A percentile compares a stretch with the other conserved stretches of the same genome.
These are phyloP conservation scores for Nycticorax nycticorax DNA, from an alignment of 2,113 vertebrate genomes.

Conservation along the genomic window DNA sequence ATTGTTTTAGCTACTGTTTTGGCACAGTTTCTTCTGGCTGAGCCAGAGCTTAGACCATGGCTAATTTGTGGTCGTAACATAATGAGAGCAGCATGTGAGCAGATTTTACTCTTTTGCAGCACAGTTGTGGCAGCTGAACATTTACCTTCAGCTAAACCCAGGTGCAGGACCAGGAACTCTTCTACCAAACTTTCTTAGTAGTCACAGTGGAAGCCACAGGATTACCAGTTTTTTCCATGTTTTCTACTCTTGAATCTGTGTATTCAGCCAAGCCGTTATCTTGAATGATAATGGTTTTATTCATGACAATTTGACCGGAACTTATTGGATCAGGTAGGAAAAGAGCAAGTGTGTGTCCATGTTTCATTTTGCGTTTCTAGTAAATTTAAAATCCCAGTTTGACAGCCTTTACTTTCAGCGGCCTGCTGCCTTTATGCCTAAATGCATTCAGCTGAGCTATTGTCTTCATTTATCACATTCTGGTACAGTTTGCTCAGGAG, in stretches of 20 bases:
- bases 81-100: not conserved
- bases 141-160: not conserved
- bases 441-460: not conserved
- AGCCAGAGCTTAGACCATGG: not conserved
- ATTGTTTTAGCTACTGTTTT: conserved; percentile 15
- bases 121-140: not conserved
- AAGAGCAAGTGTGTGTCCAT: not conserved
- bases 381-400: not conserved
- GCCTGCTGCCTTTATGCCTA: not conserved
- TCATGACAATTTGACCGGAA: not conserved
- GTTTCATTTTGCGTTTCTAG: not conserved
- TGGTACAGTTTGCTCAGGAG: not conserved
- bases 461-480: not conserved
- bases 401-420: not conserved
- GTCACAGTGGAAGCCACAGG: not conserved
- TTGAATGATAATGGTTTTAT: not conserved
- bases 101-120: not conserved
- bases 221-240: not conserved
- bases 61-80: conserved; percentile 8
- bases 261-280: not conserved
- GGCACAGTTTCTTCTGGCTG: not conserved
- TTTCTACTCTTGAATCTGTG: not conserved
- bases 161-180: not conserved
- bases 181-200: not conserved
- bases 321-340: not conserved